Base-by-base conservation (phyloP, 2,888 invertebrate genomes). In the Latrodectus elegans region DNA sequence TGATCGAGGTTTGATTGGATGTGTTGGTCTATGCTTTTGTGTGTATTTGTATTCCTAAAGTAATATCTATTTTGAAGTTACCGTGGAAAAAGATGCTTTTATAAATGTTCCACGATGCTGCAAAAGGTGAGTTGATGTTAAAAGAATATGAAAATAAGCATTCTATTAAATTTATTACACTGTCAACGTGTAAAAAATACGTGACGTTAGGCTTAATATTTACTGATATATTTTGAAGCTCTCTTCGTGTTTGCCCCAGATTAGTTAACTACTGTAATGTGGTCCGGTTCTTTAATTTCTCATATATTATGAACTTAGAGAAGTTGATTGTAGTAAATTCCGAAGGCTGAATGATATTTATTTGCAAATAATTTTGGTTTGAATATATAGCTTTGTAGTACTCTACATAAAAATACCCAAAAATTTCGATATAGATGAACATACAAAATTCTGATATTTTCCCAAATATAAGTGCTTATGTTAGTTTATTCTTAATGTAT, bases 171-270 rank as follows among this genome's bases (percentile, higher is more conserved):
- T 65, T 52, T 53, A 70, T 22, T 65, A 15, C 38, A 74, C 75
- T 79, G 85, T 85, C 85, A 85, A 85, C 85, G 85, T 85, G 85
- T 85, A 70, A 85, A 55, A 85, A 60, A 67, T 60, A 74, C 70
- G 53, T 85, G 75, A 85, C 85, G 85, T 85, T 85, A 85, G 85
- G 85, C 85, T 85, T 85, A 85, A 80, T 70, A 51, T 49, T 60
- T 14, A 38, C 9, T 49, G 15, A 15, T 38, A 51, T 51, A 14
- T 68, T 68, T 6, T n/a, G 51, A 26, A 49, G 38, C 14, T 38
- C 14, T 71, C 26, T 51, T 71, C 49, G 71, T 71, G 9, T 49
- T 38, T 71, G 49, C 26, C n/a, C 71, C 49, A 51, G 51, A 49
- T 49, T 71, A 60, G 6, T 10, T 15, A 11, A n/a, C 60, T n/a